Base-by-base conservation (phyloP, 1,140 invertebrate species). In the Nasonia vitripennis region DNA sequence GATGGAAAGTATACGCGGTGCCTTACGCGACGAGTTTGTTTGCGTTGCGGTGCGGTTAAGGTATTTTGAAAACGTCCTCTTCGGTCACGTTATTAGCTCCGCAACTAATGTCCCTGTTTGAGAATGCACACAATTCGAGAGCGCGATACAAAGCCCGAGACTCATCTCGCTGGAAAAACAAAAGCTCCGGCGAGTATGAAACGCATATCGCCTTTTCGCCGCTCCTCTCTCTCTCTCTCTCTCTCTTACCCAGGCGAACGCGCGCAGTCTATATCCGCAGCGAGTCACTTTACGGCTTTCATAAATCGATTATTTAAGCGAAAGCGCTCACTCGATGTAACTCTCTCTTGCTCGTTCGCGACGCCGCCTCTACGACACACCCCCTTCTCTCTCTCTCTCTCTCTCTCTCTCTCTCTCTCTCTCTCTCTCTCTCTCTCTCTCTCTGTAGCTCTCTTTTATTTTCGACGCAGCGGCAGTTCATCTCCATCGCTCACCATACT, bases 271-370 rank as follows among this genome's bases (percentile, higher is more conserved):
- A 71, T 71, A 34, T 34, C 11, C n/a, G 31, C 62, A 4, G 20
- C 37, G 20, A 87, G 68, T 87, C 74, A 86, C 86, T 83, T 89
- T 90, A 88, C 90, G 90, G 67, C 90, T 91, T 91, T 91, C 90
- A 90, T 91, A 91, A 91, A 91, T 88, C 89, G 89, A 91, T 91
- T 91, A 91, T 91, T 89, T 88, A 89, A 78, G 79, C 31, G 62
- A 71, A 34, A 79, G 37, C 11, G n/a, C 9, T 3, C 14, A 4
- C 70, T 87, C 86, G 86, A 88, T 92, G 90, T 91, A 91, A 91
- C 68, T 31, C 17, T 71, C 68, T 27, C 68, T 68, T 4, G 2
- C 68, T 27, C 23, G 27, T 2, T 34, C 27, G 11, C 68, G 68
- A 31, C 9, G 68, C 31, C 23, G 10, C 68, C 68, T 27, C 27